Percentiles rank a stretch among this genome's conserved stretches.
These are phyloP conservation scores for Drosophila anomelani DNA, from an alignment of 2,888 invertebrate species.

Conservation along the genomic window DNA sequence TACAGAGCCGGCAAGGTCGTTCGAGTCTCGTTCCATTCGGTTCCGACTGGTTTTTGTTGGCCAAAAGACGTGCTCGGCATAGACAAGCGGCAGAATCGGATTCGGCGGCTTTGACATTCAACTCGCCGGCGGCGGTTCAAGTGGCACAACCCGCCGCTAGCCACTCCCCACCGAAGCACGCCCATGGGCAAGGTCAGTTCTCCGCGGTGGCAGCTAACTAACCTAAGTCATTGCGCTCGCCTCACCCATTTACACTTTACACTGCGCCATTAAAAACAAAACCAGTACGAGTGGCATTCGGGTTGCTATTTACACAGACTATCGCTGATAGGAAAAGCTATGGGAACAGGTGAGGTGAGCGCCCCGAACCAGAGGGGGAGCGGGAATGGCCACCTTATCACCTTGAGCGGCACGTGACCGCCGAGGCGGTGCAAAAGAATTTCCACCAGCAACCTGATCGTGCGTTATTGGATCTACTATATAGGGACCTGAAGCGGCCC, in stretches of 20 bases:
- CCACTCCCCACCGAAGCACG: constrained; percentile 15
- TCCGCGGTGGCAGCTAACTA: constrained; percentile 29
- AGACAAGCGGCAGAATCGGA: constrained; percentile 39
- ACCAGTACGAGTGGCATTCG: constrained; percentile 3
- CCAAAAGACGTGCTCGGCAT: constrained; percentile 45
- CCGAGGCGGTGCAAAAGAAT: constrained; percentile 10
- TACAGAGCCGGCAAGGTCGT: constrained; percentile 40
- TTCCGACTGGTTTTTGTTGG: constrained; percentile 25
- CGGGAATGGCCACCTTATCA: constrained; percentile 37
- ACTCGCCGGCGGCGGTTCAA: constrained; percentile 69
- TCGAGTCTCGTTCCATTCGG: constrained; percentile 17
- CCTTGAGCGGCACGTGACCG: constrained; percentile 50
- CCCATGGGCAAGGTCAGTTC: constrained; percentile 47
- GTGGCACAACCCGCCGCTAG: constrained; percentile 53
- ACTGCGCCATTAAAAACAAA: constrained; percentile 41
- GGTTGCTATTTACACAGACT: constrained; percentile 37
- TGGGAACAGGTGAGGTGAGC: constrained; percentile 7
- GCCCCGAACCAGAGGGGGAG: neutral
- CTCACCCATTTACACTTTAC: constrained; percentile 47
- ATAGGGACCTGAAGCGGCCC: neutral
- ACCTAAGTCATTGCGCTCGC: constrained; percentile 34
- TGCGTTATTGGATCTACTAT: constrained; percentile 19
- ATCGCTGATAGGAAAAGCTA: constrained; percentile 36
- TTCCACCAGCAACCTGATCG: constrained; percentile 44
- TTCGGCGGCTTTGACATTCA: constrained; percentile 71